Evolutionary conservation across 2,797 vertebrate species (phyloP), one percentile per base, ranked within the genome.

Genomic region (Fundulus diaphanus): DNA sequence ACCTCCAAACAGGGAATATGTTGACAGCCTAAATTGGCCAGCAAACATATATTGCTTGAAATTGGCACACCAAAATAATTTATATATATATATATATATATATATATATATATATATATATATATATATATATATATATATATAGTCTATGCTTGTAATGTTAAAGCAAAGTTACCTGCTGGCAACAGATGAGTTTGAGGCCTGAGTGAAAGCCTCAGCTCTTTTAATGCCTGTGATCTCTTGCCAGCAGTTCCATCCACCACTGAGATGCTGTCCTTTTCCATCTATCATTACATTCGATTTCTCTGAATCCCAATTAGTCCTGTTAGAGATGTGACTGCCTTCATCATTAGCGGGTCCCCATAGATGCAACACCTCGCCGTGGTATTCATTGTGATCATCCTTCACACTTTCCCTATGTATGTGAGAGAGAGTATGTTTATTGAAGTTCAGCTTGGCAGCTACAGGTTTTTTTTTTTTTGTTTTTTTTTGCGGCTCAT

Each of bases 151-250:
- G 84, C 88, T 88, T 85, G 90, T 94, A 91, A 94, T 87, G 87
- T 92, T 90, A 89, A 91, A 91, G 92, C 85, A 76, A 75, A 90
- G 90, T 90, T 86, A 92, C 93, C 94, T 92, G 92, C 93, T 93
- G 94, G 87, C 91, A 92, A 87, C 94, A 95, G 94, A 95, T 95
- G 94, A 94, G 92, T 92, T 92, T 93, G 74, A 85, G 89, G 81
- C 83, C 85, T 76, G 85, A 93, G 87, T 87, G 93, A 92, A 91
- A 90, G 90, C 87, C 91, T 88, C 81, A 78, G 85, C 90, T 93
- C 92, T 89, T 89, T 93, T 93, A 92, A 87, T 91, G 89, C 92
- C 89, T 94, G 90, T 92, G 92, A 94, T 94, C 91, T 88, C 80
- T 80, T 89, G 94, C 94, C 93, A 94, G 88, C 90, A 80, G 87